phyloP scores from a whole-genome alignment of 2,888 invertebrate species.

The Aelia acuminata region DNA sequence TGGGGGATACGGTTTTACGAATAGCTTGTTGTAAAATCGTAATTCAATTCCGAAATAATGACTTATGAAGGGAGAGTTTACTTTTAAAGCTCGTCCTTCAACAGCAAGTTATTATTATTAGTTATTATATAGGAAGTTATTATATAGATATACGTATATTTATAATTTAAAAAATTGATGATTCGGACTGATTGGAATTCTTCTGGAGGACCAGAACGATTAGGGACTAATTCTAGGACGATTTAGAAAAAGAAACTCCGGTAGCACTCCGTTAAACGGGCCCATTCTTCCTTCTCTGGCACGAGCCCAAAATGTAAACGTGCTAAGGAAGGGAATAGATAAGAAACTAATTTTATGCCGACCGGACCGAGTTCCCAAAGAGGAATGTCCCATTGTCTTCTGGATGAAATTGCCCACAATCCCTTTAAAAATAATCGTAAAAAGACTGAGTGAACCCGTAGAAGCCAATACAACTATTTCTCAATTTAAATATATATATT shows the following conservation, averaged over 20 bases:
- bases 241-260: conserved; percentile 16
- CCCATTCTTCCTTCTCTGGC: background rate
- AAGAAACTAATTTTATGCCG: conserved; percentile 4
- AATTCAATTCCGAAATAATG: background rate
- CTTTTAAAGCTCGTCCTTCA: background rate
- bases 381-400: conserved; percentile 13
- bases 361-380: background rate
- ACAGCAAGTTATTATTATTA: background rate
- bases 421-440: background rate
- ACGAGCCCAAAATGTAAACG: background rate
- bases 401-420: background rate
- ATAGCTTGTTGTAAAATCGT: background rate
- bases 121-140: background rate
- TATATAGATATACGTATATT: background rate
- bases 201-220: background rate
- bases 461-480: too few relatives aligned
- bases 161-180: too few relatives aligned
- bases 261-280: conserved; percentile 22
- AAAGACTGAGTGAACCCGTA: too few relatives aligned
- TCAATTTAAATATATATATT: too few relatives aligned
- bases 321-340: conserved; percentile 23
- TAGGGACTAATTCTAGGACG: conserved; percentile 8
- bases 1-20: background rate
- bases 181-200: background rate
- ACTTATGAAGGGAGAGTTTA: background rate